Evolutionary conservation across 2,888 invertebrate species (phyloP), one percentile per base, ranked within the genome.

Genomic region (Mythimna lalbum): DNA sequence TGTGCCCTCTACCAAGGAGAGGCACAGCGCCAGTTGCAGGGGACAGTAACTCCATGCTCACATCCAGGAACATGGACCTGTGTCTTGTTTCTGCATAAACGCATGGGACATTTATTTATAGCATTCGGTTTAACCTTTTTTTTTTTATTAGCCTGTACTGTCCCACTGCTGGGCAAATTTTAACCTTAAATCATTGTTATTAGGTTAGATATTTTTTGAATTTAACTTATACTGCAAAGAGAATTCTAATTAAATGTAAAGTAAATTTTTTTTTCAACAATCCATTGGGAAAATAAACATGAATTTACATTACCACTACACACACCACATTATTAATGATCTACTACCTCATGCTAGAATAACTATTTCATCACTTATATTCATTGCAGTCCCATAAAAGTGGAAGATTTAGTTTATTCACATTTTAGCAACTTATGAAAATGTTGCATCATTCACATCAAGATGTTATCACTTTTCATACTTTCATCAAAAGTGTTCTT

Each of bases 21-120:
- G 74, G 36, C 68, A 57, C 39, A 27, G 85, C 66, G 81, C 86
- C 84, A 86, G 73, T 19, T 86, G 82, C 86, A 88, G 90, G 91
- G 89, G 76, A 91, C 39, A 91, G 49, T 33, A 88, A 82, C 4
- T 57, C 87, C 88, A 89, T 89, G 85, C 75, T 83, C 84, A 87
- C 91, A 91, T 91, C 90, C 89, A 87, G 90, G 61, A 69, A 67
- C 72, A 84, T 27, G 63, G 81, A 72, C 73, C 36, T 71, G 60
- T 88, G 84, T 78, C 78, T 81, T 81, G 69, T 83, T 71, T 83
- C 86, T 90, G 82, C 90, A 91, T 91, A 86, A 86, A 87, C 79
- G 63, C 88, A 87, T 91, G 88, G 82, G 64, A 91, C 88, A 90
- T 33, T 75, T 43, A 39, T 14, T n/a, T 23, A 39, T 23, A 60